Evolutionary conservation across 2,888 invertebrate genomes (phyloP), one percentile per base, ranked within the genome.

Genomic region (Acanthopleura granulata): DNA sequence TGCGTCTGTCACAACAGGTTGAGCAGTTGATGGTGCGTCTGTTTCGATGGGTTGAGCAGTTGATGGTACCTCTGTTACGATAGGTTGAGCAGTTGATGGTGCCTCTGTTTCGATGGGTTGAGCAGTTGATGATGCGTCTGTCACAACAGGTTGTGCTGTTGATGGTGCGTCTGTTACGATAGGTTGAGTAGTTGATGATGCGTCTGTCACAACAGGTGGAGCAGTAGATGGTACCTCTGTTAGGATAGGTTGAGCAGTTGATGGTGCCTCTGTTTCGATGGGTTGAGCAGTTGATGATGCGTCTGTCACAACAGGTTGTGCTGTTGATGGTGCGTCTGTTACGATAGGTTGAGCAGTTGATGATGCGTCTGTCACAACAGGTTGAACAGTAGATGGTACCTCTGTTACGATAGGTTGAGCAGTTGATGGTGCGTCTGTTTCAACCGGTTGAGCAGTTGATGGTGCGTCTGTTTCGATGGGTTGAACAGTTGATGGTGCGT

Each of bases 361-460:
- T 57, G 57, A 12, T 18, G 6, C 57, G 3, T 57, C 57, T n/a
- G 57, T 57, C 4, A 22, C 57, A n/a, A n/a, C 57, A n/a, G 57
- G 57, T 12, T 57, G 57, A 57, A 12, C 57, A 57, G 57, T 57
- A 9, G 57, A 22, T 12, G 18, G 57, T 18, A 1, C 57, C 4
- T 57, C 57, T n/a, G 57, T 57, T 18, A 22, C 57, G 3, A n/a
- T 12, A n/a, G 57, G 57, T 12, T 57, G 57, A 57, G 22, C 12
- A 57, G 6, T 57, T 57, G 57, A 57, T 57, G 57, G 57, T 18
- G 57, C 57, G 57, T 57, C 57, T n/a, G 57, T 57, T 18, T 4
- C 57, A n/a, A 6, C 57, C 3, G 57, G 57, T 57, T 57, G 57
- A 57, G 57, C 57, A 57, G 57, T 57, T 57, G 57, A 57, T 57